Percentiles rank a stretch among this genome's conserved stretches.
phyloP scores from a whole-genome alignment of 2,888 invertebrate genomes.

The Caradrina clavipalpis region DNA sequence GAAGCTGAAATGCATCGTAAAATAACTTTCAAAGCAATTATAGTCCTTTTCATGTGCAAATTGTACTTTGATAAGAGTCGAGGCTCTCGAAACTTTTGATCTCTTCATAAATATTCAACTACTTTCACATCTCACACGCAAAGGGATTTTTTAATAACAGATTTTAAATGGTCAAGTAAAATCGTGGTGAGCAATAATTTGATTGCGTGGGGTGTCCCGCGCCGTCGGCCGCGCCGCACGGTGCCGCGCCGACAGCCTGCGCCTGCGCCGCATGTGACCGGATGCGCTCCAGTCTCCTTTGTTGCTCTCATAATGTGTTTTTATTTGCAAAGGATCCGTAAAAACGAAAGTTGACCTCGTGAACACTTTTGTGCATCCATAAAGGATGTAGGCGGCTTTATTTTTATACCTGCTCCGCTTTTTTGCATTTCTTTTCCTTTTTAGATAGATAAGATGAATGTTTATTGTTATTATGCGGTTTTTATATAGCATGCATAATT shows the following conservation, averaged over 20 bases:
- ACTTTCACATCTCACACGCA: constrained; percentile 81
- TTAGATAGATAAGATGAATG: constrained; percentile 49
- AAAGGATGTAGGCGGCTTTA: constrained; percentile 61
- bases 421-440: constrained; percentile 58
- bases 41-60: constrained; percentile 75
- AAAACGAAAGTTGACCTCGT: constrained; percentile 83
- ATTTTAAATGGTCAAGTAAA: constrained; percentile 68
- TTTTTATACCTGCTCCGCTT: constrained; percentile 63
- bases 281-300: constrained; percentile 74
- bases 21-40: constrained; percentile 84
- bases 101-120: constrained; percentile 84
- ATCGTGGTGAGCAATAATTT: constrained; percentile 66
- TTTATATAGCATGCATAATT: constrained; percentile 48
- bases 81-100: constrained; percentile 75
- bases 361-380: constrained; percentile 67
- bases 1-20: constrained; percentile 72
- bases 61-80: constrained; percentile 75
- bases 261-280: constrained; percentile 61
- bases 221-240: not conserved
- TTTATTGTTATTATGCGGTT: constrained; percentile 13
- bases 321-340: constrained; percentile 77
- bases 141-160: constrained; percentile 74
- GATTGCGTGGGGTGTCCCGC: constrained; percentile 68
- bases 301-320: constrained; percentile 77
- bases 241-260: not conserved